phyloP scores from a whole-genome alignment of 1,140 invertebrate genomes.

The Drosophila cardini region DNA sequence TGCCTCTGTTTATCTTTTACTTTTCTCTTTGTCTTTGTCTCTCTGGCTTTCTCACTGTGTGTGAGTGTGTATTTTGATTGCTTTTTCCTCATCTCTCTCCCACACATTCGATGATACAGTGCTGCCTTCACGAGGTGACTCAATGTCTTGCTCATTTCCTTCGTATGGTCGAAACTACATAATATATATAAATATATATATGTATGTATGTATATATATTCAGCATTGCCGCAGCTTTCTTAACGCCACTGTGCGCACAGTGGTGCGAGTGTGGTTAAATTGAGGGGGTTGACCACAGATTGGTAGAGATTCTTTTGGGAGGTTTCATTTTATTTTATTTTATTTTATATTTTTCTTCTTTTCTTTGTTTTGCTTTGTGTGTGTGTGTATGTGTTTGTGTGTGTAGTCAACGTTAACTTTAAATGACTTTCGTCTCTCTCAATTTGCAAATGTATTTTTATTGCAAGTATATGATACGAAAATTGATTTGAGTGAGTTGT shows the following conservation, averaged over 20 bases:
- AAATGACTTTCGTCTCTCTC: constrained; percentile 53
- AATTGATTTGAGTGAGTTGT: constrained; percentile 30
- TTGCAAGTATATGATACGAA: constrained; percentile 18
- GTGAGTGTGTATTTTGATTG: constrained; percentile 70
- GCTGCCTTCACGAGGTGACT: constrained; percentile 61
- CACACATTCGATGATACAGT: constrained; percentile 13
- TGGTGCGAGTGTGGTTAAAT: constrained; percentile 28
- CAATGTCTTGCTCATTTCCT: constrained; percentile 82
- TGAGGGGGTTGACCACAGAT: constrained; percentile 5
- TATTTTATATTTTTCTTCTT: no score
- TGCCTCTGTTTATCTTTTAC: constrained; percentile 80
- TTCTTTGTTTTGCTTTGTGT: background rate
- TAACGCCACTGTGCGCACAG: constrained; percentile 36
- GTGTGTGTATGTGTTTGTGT: constrained; percentile 22
- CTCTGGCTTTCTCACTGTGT: constrained; percentile 7
- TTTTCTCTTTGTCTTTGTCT: constrained; percentile 69
- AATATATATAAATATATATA: no score
- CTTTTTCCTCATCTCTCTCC: constrained; percentile 55
- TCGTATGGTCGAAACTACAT: constrained; percentile 61
- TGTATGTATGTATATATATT: constrained; percentile 12
- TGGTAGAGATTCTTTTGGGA: constrained; percentile 37
- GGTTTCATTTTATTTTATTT: background rate
- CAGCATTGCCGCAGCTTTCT: constrained; percentile 43
- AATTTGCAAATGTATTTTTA: constrained; percentile 40
- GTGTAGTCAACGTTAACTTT: constrained; percentile 23